A percentile compares a stretch with the other conserved stretches of the same genome.
These are phyloP conservation scores for Callipepla californica DNA, from an alignment of 2,113 vertebrate genomes.

Conservation along the genomic window DNA sequence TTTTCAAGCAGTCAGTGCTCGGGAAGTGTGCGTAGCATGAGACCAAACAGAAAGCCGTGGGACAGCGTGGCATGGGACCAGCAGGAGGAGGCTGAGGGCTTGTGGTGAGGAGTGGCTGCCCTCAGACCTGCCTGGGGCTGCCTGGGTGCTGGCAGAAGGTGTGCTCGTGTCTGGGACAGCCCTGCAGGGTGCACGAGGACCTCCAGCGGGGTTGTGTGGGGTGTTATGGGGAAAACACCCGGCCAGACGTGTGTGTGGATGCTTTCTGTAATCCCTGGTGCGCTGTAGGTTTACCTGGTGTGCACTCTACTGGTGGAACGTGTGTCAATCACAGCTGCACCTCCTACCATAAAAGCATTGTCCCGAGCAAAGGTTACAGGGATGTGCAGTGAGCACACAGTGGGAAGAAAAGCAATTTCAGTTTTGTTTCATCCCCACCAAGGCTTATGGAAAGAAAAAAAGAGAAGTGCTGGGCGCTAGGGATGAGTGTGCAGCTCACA, in stretches of 20 bases:
- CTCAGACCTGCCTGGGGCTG: background rate
- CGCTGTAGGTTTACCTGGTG: background rate
- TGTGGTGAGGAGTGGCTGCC: background rate
- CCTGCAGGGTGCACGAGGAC: background rate
- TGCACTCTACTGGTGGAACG: background rate
- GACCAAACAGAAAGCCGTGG: background rate
- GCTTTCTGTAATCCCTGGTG: background rate
- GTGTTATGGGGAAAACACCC: background rate
- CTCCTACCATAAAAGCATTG: background rate
- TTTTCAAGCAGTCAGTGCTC: background rate
- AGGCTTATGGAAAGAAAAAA: background rate
- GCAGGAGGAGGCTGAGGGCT: background rate
- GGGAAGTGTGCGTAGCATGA: background rate
- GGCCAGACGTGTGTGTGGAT: background rate
- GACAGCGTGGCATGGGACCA: background rate
- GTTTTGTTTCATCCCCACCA: background rate
- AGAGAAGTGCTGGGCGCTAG: background rate
- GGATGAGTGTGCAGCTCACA: background rate
- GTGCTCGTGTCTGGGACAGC: background rate
- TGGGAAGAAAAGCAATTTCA: background rate
- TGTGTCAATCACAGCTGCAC: background rate
- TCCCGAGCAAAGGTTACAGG: background rate
- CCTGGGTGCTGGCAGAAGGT: rapidly evolving
- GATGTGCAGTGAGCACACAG: background rate
- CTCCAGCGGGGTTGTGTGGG: rapidly evolving